Conservation (phyloP, 2,113 vertebrate genomes). For the sheep (Ovis aries) region ARS-UI_Ramb_v3.0 NC_056065.1:58370501-58371000, state of each 20-base stretch:
- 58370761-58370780: not conserved
- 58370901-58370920: not conserved
- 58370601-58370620: not conserved
- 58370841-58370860: not conserved
- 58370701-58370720: not conserved
- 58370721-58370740: constrained; percentile 21
- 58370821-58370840: not conserved
- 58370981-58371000: not conserved
- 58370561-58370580: not conserved
- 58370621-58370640: not conserved
- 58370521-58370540: not conserved
- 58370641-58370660: not conserved
- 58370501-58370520: not conserved
- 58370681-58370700: not conserved
- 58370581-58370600: not conserved
- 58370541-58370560: not conserved
- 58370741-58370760: not conserved
- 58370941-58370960: not conserved
- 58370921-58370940: not conserved
- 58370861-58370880: not conserved
- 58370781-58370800: constrained; percentile 1
- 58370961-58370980: not conserved
- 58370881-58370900: not conserved
- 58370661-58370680: not conserved
- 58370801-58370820: not conserved